Evolutionary conservation across 2,113 vertebrate species (phyloP).

Genomic region (Mesembrinibis cayennensis): DNA sequence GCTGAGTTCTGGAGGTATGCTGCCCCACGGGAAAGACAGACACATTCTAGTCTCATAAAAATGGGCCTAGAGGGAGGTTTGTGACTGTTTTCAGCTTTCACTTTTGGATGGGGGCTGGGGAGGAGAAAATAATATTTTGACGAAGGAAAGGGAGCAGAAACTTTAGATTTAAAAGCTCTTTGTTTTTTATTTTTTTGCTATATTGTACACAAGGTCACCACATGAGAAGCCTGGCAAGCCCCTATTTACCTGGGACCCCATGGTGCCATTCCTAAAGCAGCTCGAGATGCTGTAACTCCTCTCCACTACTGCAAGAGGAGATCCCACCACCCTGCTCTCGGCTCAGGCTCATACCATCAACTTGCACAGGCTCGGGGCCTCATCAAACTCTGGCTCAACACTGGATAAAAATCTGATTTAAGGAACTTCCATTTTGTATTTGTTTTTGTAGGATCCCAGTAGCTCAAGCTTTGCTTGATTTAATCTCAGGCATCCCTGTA

Average conservation of each 20-base stretch:
- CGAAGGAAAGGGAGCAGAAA: background rate
- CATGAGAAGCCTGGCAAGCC: background rate
- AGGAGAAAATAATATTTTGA: background rate
- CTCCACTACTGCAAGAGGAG: background rate
- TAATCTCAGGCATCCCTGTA: background rate
- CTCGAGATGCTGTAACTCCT: background rate
- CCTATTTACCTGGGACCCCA: rapidly evolving
- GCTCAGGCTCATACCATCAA: background rate
- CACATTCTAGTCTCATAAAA: background rate
- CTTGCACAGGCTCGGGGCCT: background rate
- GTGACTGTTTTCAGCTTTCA: background rate
- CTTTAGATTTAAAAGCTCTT: background rate
- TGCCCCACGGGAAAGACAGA: background rate
- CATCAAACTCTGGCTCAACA: background rate
- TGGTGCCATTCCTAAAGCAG: background rate
- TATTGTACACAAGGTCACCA: background rate
- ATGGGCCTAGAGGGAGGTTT: background rate
- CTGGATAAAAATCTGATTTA: background rate
- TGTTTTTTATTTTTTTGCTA: background rate
- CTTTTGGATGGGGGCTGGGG: background rate
- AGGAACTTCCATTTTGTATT: background rate
- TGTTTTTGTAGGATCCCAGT: background rate
- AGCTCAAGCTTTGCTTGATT: background rate
- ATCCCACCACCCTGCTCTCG: background rate
- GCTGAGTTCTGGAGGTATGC: background rate